Evolutionary conservation across 2,797 vertebrate species (phyloP), one percentile per base, ranked within the genome.

Genomic region (Vipera ursinii): DNA sequence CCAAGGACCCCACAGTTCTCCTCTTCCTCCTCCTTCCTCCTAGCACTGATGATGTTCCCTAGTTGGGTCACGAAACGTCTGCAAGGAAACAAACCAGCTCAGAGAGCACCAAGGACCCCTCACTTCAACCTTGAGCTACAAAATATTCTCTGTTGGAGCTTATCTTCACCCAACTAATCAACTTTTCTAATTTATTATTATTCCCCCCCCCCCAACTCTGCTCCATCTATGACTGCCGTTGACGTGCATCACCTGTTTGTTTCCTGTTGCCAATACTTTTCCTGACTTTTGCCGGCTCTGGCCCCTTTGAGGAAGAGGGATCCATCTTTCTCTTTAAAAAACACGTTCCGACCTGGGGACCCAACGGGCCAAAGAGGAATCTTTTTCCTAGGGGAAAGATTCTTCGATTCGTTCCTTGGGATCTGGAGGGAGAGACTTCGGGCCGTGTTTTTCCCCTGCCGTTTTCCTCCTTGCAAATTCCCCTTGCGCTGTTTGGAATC

Each of bases 241-340:
- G 28, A n/a, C 2, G 1, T n/a, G 14, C 13, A 2, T n/a, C 28
- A 15, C 13, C 2, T 12, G 0, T 1, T 26, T 3, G 0, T 2
- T 10, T 53, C 9, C 2, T 24, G 51, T 26, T 14, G 5, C 56
- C 22, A 44, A 2, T 10, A 55, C 61, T 14, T 20, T 32, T n/a
- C 32, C 38, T 22, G 38, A 14, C 12, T 22, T 88, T 60, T 60
- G 10, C n/a, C 0, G 55, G 17, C 9, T 17, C 22, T 32, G 24
- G 32, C 32, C 14, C 38, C 57, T 61, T 15, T 10, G 88, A 2
- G 20, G 28, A 12, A 13, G 6, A 3, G 14, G 6, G 22, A 8
- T 3, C 15, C 1, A 24, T 9, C 24, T 53, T 65, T 78, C 15
- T 38, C 2, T 32, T 32, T 69, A 78, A 57, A 26, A 26, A 90